Percentiles rank a stretch among this genome's conserved stretches.
These are phyloP conservation scores for Tenthredo mesomela DNA, from an alignment of 2,888 invertebrate species.

Conservation along the genomic window DNA sequence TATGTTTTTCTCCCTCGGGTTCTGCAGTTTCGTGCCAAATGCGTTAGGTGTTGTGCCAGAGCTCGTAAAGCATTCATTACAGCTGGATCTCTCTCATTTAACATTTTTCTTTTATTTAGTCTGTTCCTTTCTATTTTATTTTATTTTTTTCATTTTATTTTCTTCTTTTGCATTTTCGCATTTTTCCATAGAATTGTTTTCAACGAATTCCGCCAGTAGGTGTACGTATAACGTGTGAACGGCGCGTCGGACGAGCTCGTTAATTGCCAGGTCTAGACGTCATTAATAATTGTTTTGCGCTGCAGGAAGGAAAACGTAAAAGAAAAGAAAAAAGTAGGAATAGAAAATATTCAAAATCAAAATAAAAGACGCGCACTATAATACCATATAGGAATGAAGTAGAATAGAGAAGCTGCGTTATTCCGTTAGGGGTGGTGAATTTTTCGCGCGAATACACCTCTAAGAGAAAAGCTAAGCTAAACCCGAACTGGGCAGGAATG, in stretches of 20 bases:
- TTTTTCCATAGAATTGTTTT: slow-evolving; percentile 20
- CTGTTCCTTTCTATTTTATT: neutral
- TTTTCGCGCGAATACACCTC: neutral
- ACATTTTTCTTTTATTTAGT: slow-evolving; percentile 31
- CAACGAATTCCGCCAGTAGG: neutral
- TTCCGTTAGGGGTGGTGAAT: neutral
- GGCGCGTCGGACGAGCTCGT: slow-evolving; percentile 32
- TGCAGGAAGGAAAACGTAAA: neutral
- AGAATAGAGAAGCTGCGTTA: slow-evolving; percentile 20
- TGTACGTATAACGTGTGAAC: neutral
- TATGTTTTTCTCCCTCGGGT: neutral
- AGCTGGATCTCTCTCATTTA: slow-evolving; percentile 22
- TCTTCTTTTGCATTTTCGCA: neutral
- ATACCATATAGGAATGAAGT: neutral
- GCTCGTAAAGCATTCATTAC: slow-evolving; percentile 42
- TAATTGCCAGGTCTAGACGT: slow-evolving; percentile 46
- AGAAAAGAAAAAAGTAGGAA: neutral
- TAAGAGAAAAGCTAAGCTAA: neutral
- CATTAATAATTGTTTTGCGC: slow-evolving; percentile 33
- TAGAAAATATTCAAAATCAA: neutral
- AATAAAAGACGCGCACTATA: neutral
- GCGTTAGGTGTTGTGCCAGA: slow-evolving; percentile 24
- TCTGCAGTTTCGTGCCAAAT: slow-evolving; percentile 5
- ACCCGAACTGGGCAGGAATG: slow-evolving; percentile 18
- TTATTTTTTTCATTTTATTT: neutral